Evolutionary conservation across 2,113 vertebrate species (phyloP), one percentile per base, ranked within the genome.

Genomic region (Bufo bufo): DNA sequence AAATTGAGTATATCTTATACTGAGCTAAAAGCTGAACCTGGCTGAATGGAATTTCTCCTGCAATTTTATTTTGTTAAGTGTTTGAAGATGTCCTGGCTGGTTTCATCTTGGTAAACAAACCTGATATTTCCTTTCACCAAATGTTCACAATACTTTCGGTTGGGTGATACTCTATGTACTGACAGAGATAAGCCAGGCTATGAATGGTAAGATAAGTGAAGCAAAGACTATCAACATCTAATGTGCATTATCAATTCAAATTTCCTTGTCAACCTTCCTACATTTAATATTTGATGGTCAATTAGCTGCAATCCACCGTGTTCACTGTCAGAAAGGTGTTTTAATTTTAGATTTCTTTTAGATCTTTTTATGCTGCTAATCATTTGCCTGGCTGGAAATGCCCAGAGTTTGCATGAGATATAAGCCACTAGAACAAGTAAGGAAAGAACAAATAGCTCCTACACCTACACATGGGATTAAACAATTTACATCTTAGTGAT

Each of bases 91-190:
- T 82, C 49, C n/a, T 82, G 80, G 80, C 17, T 82, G 80, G 58
- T 65, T 63, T 45, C 52, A 81, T 59, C 78, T 58, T 54, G 33
- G 56, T 81, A 58, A 58, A 81, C 56, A 81, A 81, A 81, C 52
- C 77, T 79, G 77, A 56, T 56, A 79, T 54, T 79, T 58, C 77
- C 77, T 79, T 54, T 75, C 72, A 75, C 72, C 72, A 78, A 78
- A 78, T 78, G 50, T 75, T 78, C 78, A 81, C 52, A 81, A 81
- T 58, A 56, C 78, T 81, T 81, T 81, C 56, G 61, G 52, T 17
- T 81, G 78, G 78, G 77, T 78, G 77, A 78, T 78, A 56, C 77
- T 78, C 77, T 56, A 56, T 23, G 77, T 78, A 78, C 16, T 78
- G 77, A 78, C 77, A 78, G 77, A 78, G 77, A 78, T 78, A 78